Conservation (phyloP, 2,888 invertebrate species). For the Patella pellucida region DNA sequence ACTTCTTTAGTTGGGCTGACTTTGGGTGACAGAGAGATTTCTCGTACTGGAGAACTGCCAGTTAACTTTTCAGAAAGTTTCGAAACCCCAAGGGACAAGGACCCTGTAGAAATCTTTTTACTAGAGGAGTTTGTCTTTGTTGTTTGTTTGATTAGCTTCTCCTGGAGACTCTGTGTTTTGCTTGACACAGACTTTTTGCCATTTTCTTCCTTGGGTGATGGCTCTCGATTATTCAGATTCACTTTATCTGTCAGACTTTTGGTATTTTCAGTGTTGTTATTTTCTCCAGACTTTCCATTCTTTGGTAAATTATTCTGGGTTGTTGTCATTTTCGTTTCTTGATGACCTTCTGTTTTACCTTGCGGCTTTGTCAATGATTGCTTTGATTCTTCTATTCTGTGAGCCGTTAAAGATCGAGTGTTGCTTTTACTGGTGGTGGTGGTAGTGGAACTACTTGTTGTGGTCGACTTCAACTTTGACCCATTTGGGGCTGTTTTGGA, state of each 20-base stretch:
- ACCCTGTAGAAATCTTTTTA: slow-evolving; percentile 2
- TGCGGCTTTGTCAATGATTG: neutral
- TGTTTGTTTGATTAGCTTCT: neutral
- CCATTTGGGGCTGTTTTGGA: neutral
- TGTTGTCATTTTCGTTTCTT: neutral
- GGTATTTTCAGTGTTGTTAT: neutral
- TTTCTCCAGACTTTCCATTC: neutral
- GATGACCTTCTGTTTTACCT: neutral
- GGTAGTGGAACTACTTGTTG: neutral
- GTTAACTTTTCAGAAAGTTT: neutral
- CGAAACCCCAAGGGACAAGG: neutral
- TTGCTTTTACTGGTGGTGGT: neutral
- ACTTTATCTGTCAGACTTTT: neutral
- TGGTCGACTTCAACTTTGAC: neutral
- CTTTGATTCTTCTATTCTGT: neutral
- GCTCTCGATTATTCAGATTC: too few relatives aligned
- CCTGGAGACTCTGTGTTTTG: neutral
- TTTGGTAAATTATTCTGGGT: neutral
- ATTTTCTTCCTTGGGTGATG: neutral
- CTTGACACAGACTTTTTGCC: neutral
- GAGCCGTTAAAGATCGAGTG: neutral
- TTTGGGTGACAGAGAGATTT: neutral
- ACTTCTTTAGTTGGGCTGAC: neutral
- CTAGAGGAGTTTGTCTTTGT: neutral
- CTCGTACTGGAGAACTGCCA: neutral